Conservation (phyloP, 2,113 vertebrate species). For the Labrus mixtus region DNA sequence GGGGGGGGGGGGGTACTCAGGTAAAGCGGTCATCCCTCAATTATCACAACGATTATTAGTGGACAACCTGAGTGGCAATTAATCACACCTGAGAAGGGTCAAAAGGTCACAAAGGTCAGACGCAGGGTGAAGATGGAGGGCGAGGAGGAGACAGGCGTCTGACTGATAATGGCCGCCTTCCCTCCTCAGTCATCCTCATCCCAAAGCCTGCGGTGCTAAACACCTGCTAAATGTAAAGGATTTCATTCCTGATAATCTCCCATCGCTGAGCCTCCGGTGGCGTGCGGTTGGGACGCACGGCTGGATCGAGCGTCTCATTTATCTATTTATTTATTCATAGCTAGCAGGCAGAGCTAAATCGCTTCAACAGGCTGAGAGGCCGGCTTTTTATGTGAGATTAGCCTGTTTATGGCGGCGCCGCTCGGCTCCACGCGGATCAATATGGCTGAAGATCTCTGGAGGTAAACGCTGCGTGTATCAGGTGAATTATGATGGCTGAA, state of each 20-base stretch:
- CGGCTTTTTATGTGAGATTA: conserved; percentile 80
- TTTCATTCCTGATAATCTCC: conserved; percentile 62
- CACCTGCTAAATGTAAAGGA: conserved; percentile 31
- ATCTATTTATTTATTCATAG: conserved; percentile 83
- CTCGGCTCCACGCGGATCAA: conserved; percentile 71
- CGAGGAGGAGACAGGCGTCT: conserved; percentile 19
- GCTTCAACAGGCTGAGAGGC: conserved; percentile 64
- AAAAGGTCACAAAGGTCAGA: conserved; percentile 56
- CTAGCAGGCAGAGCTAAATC: conserved; percentile 71
- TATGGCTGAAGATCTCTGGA: conserved; percentile 65
- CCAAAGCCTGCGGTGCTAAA: conserved; percentile 6
- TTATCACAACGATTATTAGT: conserved; percentile 63
- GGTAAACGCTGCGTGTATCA: conserved; percentile 57
- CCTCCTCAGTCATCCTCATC: conserved; percentile 24
- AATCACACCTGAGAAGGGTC: conserved; percentile 52
- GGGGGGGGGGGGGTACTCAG: conserved; percentile 28
- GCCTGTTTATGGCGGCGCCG: conserved; percentile 71
- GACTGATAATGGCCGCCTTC: conserved; percentile 44
- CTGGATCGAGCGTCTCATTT: conserved; percentile 61
- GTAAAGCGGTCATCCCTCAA: conserved; percentile 44
- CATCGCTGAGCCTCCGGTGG: conserved; percentile 32
- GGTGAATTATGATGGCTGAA: conserved; percentile 69
- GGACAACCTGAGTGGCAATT: conserved; percentile 43
- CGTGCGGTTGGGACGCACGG: conserved; percentile 42
- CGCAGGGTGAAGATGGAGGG: conserved; percentile 34